Base-by-base conservation (phyloP, 1,140 invertebrate species). In the Apocrypta bakeri region DNA sequence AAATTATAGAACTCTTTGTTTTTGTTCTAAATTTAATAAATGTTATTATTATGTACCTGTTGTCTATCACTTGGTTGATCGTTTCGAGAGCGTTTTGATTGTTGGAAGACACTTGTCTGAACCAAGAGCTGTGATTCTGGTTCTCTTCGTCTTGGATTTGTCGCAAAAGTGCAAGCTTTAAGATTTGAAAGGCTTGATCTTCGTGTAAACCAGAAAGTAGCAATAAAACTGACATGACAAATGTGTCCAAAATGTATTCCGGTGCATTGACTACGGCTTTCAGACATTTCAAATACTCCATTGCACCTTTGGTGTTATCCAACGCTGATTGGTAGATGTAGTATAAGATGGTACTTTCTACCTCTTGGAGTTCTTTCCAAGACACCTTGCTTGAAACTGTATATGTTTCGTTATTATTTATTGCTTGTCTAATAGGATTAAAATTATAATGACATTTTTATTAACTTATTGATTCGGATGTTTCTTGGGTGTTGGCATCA, bases 261-360 rank as follows among this genome's bases (percentile, higher is more conserved):
- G 94, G 93, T 33, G 90, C 87, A 83, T 91, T 89, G 14, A 87
- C 89, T 1, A 92, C 85, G 42, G 85, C 92, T 90, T 93, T 94
- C 12, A 94, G 84, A 75, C 89, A 91, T 77, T 89, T 90, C n/a
- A 94, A 85, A 42, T 93, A 93, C 72, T 94, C 92, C 84, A 89
- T 92, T 17, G 93, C 90, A 78, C 87, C 91, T 66, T 92, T 89
- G 24, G 92, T 89, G 79, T 92, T 92, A 25, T 92, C 79, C 73
- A 91, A 87, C 6, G 92, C 91, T 17, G 90, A 90, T 82, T 93
- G 91, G 84, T 93, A 91, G 40, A 94, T 93, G 72, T 94, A 92
- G 84, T 92, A 94, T 0, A 94, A 86, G 27, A 94, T 92, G n/a
- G 92, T 93, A 76, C 92, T 92, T 88, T 94, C 93, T 37, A 90